Conservation (phyloP, 2,113 vertebrate genomes). For the Gymnorhina tibicen region DNA sequence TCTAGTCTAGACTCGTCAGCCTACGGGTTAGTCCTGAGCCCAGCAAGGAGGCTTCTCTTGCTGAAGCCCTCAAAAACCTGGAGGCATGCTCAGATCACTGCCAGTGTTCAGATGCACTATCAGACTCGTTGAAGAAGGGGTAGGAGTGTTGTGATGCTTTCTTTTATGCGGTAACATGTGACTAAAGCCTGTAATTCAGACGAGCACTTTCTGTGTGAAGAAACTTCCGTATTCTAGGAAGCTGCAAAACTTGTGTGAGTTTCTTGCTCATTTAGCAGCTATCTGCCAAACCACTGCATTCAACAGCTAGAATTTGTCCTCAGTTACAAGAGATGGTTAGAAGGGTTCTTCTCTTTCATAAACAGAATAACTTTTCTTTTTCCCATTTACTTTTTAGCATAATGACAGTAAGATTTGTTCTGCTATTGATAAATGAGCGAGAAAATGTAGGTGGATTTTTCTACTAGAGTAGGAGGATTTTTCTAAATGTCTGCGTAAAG, state of each 20-base stretch:
- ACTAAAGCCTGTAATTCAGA: background rate
- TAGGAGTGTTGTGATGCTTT: background rate
- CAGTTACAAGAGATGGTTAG: background rate
- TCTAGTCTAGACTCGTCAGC: background rate
- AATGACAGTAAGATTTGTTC: background rate
- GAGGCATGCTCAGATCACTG: background rate
- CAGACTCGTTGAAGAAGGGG: background rate
- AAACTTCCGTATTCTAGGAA: background rate
- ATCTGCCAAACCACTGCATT: background rate
- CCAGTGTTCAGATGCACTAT: fast-evolving
- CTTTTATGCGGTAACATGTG: background rate
- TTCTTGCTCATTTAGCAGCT: background rate
- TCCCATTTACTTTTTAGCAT: background rate
- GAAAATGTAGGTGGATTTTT: background rate
- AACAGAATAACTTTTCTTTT: background rate
- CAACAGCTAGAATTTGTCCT: background rate
- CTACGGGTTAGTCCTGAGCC: background rate
- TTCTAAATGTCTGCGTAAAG: background rate
- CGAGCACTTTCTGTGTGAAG: background rate
- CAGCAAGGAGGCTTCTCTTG: background rate
- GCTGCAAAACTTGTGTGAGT: background rate
- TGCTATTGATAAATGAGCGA: background rate
- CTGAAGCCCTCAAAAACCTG: background rate
- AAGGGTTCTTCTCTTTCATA: background rate
- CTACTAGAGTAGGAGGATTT: background rate